Conservation (phyloP, 2,113 vertebrate genomes). For the Myodes glareolus region DNA sequence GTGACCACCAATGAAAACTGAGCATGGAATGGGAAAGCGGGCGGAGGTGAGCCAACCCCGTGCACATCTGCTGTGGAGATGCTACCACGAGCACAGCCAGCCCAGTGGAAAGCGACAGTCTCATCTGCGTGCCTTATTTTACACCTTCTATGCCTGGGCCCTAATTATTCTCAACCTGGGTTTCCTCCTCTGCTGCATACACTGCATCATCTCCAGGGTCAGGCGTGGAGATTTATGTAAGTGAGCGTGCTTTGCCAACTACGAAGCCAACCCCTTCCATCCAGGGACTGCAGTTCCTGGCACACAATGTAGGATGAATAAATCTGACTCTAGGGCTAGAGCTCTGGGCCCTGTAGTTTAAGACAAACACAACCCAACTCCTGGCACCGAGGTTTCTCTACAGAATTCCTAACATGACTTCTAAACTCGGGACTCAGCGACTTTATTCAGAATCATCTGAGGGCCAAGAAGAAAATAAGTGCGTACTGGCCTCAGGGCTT, state of each 20-base stretch:
- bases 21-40: not conserved
- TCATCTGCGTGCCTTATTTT: not conserved
- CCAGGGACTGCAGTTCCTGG: not conserved
- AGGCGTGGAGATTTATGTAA: not conserved
- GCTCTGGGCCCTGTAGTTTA: not conserved
- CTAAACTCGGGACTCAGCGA: not conserved
- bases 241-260: not conserved
- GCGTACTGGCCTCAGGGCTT: constrained; percentile 1
- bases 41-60: no score
- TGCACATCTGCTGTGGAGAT: not conserved
- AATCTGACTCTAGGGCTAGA: not conserved
- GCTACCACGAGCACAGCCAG: accelerated
- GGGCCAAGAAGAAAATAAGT: constrained; percentile 46
- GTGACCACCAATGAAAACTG: not conserved
- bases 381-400: accelerated
- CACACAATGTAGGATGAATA: not conserved
- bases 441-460: constrained; percentile 29
- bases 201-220: not conserved
- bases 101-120: not conserved
- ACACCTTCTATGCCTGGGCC: not conserved
- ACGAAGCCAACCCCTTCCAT: not conserved
- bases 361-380: not conserved
- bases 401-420: constrained; percentile 41
- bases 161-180: not conserved
- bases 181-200: not conserved